A percentile compares a stretch with the other conserved stretches of the same genome.
Evolutionary conservation across 2,797 vertebrate genomes (phyloP).

Genomic region (Cossypha heuglini): DNA sequence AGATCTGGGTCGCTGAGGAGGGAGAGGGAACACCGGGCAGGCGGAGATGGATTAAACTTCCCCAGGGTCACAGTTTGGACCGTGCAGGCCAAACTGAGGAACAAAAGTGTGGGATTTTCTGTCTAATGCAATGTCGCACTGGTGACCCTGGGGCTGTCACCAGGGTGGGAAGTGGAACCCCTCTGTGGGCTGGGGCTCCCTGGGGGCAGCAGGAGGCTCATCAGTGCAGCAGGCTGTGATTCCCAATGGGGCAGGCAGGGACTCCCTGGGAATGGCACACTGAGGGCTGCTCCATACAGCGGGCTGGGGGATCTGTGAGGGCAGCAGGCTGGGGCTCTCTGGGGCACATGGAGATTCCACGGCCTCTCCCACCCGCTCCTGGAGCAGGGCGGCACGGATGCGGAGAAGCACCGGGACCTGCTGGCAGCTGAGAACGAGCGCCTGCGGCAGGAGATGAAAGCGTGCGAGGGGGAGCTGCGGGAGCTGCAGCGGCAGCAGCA

Average conservation of each 20-base stretch:
- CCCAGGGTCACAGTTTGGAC: neutral
- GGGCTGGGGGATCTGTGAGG: neutral
- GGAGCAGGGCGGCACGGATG: slow-evolving; percentile 87
- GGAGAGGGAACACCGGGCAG: accelerated
- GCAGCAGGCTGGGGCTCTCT: neutral
- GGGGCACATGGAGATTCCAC: accelerated
- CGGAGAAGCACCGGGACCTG: slow-evolving; percentile 92
- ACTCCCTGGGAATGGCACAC: neutral
- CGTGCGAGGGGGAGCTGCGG: slow-evolving; percentile 74
- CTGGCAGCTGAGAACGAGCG: slow-evolving; percentile 88
- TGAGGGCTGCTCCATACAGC: neutral
- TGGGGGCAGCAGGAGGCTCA: neutral
- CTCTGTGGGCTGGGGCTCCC: neutral
- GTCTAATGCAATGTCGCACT: accelerated
- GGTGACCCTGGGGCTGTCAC: accelerated
- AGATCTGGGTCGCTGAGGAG: neutral
- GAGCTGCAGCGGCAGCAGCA: slow-evolving; percentile 69
- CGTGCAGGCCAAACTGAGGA: accelerated
- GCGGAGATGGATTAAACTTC: accelerated
- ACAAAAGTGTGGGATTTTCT: neutral
- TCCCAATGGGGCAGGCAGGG: neutral
- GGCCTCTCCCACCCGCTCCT: accelerated
- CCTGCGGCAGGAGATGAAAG: slow-evolving; percentile 87
- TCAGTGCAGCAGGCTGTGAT: neutral
- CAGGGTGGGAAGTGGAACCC: accelerated